These are phyloP conservation scores for Gadopsis marmoratus DNA, from an alignment of 2,797 vertebrate genomes.

Conservation along the genomic window DNA sequence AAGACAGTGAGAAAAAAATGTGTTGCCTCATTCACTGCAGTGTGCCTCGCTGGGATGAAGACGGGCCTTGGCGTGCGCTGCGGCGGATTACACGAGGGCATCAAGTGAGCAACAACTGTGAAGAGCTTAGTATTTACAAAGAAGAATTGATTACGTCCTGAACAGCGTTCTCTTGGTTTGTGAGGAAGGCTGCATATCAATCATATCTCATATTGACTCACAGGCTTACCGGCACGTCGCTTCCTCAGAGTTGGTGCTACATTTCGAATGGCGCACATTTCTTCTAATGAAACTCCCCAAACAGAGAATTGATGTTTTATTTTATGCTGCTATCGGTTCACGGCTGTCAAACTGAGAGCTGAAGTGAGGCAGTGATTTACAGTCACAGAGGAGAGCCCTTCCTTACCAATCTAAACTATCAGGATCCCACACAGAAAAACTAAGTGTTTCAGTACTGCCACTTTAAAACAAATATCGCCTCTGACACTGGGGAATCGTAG, in stretches of 20 bases:
- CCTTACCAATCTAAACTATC: slow-evolving; percentile 17
- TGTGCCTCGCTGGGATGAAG: background rate
- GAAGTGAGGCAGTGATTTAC: slow-evolving; percentile 16
- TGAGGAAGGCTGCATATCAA: slow-evolving; percentile 20
- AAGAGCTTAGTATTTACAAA: slow-evolving; percentile 39
- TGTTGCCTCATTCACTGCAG: background rate
- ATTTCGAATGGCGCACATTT: slow-evolving; percentile 18
- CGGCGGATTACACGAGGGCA: slow-evolving; percentile 5
- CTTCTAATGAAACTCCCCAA: slow-evolving; percentile 37
- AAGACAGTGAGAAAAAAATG: background rate
- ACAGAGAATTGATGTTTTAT: slow-evolving; percentile 34
- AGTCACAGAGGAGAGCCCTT: background rate
- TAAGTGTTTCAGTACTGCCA: slow-evolving; percentile 7
- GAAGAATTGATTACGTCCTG: slow-evolving; percentile 28
- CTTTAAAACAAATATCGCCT: slow-evolving; percentile 45
- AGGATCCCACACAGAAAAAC: slow-evolving; percentile 18
- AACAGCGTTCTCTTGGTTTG: slow-evolving; percentile 18
- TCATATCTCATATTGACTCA: slow-evolving; percentile 40
- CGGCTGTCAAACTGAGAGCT: slow-evolving; percentile 18
- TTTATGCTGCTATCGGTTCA: slow-evolving; percentile 11
- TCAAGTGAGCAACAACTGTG: slow-evolving; percentile 15
- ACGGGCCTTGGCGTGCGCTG: background rate
- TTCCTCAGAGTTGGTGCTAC: background rate
- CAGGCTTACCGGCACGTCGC: slow-evolving; percentile 7
- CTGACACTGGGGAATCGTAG: slow-evolving; percentile 21